Evolutionary conservation across 2,797 vertebrate species (phyloP).

Genomic region (Catostomus latipinnis): DNA sequence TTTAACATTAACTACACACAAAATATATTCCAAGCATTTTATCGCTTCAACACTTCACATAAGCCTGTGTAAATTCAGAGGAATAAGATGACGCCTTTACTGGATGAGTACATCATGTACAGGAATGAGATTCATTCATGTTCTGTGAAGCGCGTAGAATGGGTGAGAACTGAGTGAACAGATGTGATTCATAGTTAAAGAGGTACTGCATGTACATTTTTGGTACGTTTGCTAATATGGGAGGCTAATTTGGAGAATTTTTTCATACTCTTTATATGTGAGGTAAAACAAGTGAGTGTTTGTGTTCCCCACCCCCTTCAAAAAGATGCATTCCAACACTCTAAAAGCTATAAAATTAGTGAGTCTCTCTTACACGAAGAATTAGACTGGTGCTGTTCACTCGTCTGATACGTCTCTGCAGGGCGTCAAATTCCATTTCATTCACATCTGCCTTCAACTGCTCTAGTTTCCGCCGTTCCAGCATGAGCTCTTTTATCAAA

Average conservation of each 20-base stretch:
- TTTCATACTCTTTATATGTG: not conserved
- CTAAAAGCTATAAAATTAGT: slow-evolving; percentile 32
- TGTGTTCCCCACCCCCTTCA: not conserved
- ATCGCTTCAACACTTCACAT: not conserved
- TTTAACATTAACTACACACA: not conserved
- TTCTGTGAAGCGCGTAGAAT: slow-evolving; percentile 6
- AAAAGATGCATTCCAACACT: slow-evolving; percentile 24
- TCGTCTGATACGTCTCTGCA: slow-evolving; percentile 93
- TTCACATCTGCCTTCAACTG: slow-evolving; percentile 93
- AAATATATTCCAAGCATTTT: not conserved
- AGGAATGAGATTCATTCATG: not conserved
- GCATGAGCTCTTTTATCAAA: slow-evolving; percentile 89
- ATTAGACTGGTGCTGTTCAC: slow-evolving; percentile 92
- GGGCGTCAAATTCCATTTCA: slow-evolving; percentile 94
- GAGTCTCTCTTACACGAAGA: slow-evolving; percentile 86
- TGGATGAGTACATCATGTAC: slow-evolving; percentile 4
- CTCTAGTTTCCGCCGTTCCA: slow-evolving; percentile 92
- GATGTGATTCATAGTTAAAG: not conserved
- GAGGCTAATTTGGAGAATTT: not conserved
- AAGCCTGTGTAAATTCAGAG: slow-evolving; percentile 3
- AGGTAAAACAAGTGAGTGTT: slow-evolving; percentile 7
- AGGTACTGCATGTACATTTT: not conserved
- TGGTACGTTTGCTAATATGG: not conserved
- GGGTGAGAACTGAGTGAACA: not conserved
- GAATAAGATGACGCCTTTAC: not conserved